Evolutionary conservation across 2,797 vertebrate species (phyloP).

Genomic region (Kryptopterus vitreolus): DNA sequence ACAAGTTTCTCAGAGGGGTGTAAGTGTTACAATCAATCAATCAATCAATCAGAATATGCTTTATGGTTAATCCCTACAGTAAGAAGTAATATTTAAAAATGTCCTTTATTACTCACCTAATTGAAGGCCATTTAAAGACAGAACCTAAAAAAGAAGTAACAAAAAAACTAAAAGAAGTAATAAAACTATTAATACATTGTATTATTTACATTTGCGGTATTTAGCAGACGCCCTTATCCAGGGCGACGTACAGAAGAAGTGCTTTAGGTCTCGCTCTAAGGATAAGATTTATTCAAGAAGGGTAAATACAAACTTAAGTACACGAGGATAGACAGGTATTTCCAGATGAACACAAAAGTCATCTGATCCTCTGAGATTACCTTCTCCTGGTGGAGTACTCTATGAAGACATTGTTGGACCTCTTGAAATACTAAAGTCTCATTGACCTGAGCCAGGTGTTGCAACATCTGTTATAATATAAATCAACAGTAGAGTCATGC

Average conservation of each 20-base stretch:
- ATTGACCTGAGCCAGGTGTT: conserved; percentile 66
- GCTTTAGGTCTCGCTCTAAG: no score
- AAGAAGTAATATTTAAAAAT: no score
- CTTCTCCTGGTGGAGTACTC: conserved; percentile 62
- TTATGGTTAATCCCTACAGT: no score
- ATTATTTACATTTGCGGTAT: no score
- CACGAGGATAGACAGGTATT: no score
- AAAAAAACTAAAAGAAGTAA: conserved; percentile 52
- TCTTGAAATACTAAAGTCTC: conserved; percentile 68
- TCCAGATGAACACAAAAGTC: background rate
- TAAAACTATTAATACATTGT: background rate
- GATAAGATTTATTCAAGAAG: no score
- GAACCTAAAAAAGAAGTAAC: conserved; percentile 63
- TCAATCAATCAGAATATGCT: no score
- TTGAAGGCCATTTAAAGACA: conserved; percentile 71
- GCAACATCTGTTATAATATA: conserved; percentile 70
- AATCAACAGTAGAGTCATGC: background rate
- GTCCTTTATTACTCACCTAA: conserved; percentile 75
- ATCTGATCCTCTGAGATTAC: conserved; percentile 51
- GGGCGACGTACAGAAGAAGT: no score
- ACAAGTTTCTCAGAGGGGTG: no score
- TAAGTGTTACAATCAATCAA: no score
- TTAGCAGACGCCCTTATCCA: no score
- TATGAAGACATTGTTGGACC: conserved; percentile 60
- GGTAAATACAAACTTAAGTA: no score